Conservation (phyloP, 2,113 vertebrate genomes). For the Erpornis zantholeuca region DNA sequence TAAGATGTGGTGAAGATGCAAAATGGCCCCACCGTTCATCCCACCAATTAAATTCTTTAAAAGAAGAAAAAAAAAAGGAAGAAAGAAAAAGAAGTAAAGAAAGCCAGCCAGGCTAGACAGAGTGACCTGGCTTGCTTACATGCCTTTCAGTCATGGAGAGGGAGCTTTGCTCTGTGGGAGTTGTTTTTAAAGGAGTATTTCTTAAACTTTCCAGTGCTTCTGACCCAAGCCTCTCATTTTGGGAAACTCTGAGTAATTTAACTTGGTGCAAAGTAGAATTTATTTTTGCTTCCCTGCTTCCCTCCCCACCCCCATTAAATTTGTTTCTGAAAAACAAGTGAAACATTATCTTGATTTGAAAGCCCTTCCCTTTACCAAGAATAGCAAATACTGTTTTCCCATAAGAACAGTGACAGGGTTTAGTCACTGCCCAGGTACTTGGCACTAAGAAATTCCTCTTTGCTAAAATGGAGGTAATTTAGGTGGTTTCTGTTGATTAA, state of each 20-base stretch:
- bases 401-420: neutral
- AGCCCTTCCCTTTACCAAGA: constrained; percentile 21
- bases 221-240: constrained; percentile 41
- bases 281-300: constrained; percentile 53
- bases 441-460: neutral
- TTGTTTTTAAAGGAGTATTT: constrained; percentile 8
- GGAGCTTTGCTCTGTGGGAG: neutral
- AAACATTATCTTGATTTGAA: constrained; percentile 35
- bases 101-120: neutral
- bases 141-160: neutral
- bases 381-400: constrained; percentile 27
- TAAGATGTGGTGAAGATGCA: neutral
- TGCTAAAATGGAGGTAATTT: neutral
- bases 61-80: too few species aligned
- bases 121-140: neutral
- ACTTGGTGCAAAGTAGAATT: constrained; percentile 36
- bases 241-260: constrained; percentile 66
- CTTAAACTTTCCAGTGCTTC: constrained; percentile 50
- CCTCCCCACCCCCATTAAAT: constrained; percentile 9
- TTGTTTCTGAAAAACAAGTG: constrained; percentile 37
- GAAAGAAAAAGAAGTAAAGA: neutral
- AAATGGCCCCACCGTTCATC: neutral
- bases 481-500: neutral
- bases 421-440: constrained; percentile 25
- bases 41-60: neutral